Evolutionary conservation across 2,888 invertebrate genomes (phyloP).

Genomic region (Dasypogon diadema): DNA sequence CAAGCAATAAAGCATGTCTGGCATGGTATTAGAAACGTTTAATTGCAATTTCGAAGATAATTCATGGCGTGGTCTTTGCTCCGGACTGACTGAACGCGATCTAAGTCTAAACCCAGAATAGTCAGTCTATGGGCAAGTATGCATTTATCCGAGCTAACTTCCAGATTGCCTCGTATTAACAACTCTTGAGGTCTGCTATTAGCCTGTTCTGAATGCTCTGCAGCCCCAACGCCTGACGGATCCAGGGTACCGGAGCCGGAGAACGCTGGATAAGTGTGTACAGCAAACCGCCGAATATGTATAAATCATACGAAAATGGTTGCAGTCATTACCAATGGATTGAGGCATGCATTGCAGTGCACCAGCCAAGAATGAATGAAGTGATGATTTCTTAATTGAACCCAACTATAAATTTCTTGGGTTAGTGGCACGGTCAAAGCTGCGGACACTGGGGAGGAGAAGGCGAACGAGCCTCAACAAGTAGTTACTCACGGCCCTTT

Average conservation of each 20-base stretch:
- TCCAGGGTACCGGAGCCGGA: background rate
- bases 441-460: slow-evolving; percentile 53
- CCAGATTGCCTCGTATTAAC: slow-evolving; percentile 51
- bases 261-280: background rate
- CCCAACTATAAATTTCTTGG: slow-evolving; percentile 59
- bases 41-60: slow-evolving; percentile 57
- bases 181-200: slow-evolving; percentile 44
- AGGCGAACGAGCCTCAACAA: slow-evolving; percentile 53
- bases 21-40: slow-evolving; percentile 57
- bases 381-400: slow-evolving; percentile 61
- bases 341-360: slow-evolving; percentile 38
- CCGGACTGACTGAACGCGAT: slow-evolving; percentile 42
- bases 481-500: slow-evolving; percentile 48
- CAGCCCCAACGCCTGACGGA: background rate
- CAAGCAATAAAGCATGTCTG: slow-evolving; percentile 56
- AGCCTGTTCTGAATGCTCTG: slow-evolving; percentile 5
- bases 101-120: slow-evolving; percentile 1
- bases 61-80: slow-evolving; percentile 51
- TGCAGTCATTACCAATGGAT: slow-evolving; percentile 39
- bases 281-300: slow-evolving; percentile 29
- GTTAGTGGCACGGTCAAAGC: slow-evolving; percentile 55
- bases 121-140: background rate
- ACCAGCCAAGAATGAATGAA: slow-evolving; percentile 53
- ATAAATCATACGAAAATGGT: slow-evolving; percentile 53
- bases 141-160: slow-evolving; percentile 44